Evolutionary conservation across 2,888 invertebrate genomes (phyloP), one percentile per base, ranked within the genome.

Genomic region (Parelbella ahira): DNA sequence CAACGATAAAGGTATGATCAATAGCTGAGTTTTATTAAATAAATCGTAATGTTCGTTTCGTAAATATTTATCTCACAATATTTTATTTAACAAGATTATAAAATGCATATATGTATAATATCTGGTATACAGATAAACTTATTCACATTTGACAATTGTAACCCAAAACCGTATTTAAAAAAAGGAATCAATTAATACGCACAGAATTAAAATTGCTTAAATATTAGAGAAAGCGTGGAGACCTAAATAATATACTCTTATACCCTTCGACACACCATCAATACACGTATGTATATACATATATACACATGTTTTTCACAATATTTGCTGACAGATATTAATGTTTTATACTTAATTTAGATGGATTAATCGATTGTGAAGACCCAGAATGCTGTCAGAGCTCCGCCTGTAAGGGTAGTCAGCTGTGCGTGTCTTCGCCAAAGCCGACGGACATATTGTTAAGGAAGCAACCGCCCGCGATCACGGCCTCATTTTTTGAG

Each of bases 401-500:
- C 70, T 90, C 92, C 39, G 90, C 91, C 8, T 97, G 97, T 67
- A 93, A 93, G 56, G 93, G 92, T 52, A 96, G 95, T 62, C 94
- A 96, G 64, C 91, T 97, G 43, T 99, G 99, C 83, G 95, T 97
- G 3, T 94, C 97, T 0, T 95, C 97, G 0, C 97, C 97, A 1
- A 97, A 97, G 65, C 99, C 99, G 3, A 95, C 97, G 47, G 98
- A 99, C 75, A 97, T 99, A 51, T 89, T 99, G 7, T 89, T 98
- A 29, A 90, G 98, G 43, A 98, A 98, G 79, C 98, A 98, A 70
- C 97, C 98, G 0, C 97, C 98, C 1, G 96, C 97, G 11, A 96
- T 97, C 62, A 98, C 98, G 0, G 98, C 98, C 0, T 97, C 98
- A 1, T 99, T 99, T 90, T 98, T 97, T 73, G 97, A 99, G 75